Percentiles rank a stretch among this genome's conserved stretches.
phyloP scores from a whole-genome alignment of 2,888 invertebrate species.

The Torymus auratus region DNA sequence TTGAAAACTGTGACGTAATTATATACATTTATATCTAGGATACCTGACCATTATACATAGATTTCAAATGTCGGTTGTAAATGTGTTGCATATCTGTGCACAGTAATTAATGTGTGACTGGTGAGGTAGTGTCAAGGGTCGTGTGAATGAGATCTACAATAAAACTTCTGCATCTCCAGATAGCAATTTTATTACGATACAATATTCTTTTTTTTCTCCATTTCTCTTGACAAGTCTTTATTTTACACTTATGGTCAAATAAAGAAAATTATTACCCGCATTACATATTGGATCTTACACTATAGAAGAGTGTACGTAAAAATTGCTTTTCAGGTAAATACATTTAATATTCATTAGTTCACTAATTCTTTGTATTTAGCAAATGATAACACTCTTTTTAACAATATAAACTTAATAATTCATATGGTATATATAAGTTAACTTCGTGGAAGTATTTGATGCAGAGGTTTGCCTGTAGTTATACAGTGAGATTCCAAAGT shows the following conservation, averaged over 20 bases:
- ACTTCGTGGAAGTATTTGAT: constrained; percentile 28
- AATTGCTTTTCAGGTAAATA: constrained; percentile 31
- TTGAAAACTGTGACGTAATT: too few relatives aligned
- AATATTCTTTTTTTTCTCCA: neutral
- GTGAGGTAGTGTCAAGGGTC: constrained; percentile 27
- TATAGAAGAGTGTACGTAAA: constrained; percentile 16
- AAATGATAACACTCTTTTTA: constrained; percentile 23
- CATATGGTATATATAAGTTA: constrained; percentile 8
- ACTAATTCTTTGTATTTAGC: constrained; percentile 20
- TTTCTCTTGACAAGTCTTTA: constrained; percentile 22
- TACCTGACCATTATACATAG: too few relatives aligned
- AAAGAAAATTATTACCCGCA: constrained; percentile 24
- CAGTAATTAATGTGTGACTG: too few relatives aligned
- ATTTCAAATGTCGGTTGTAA: neutral
- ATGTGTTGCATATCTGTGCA: constrained; percentile 9
- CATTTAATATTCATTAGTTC: neutral
- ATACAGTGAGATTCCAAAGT: constrained; percentile 28
- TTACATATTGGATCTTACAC: constrained; percentile 18
- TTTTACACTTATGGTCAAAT: neutral
- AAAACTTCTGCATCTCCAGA: constrained; percentile 43
- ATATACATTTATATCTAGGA: too few relatives aligned
- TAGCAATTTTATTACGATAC: constrained; percentile 33
- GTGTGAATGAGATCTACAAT: constrained; percentile 34
- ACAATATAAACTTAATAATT: constrained; percentile 38
- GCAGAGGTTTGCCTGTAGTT: constrained; percentile 39